Conservation (phyloP, 2,888 invertebrate species). For the Branchellion lobata region DNA sequence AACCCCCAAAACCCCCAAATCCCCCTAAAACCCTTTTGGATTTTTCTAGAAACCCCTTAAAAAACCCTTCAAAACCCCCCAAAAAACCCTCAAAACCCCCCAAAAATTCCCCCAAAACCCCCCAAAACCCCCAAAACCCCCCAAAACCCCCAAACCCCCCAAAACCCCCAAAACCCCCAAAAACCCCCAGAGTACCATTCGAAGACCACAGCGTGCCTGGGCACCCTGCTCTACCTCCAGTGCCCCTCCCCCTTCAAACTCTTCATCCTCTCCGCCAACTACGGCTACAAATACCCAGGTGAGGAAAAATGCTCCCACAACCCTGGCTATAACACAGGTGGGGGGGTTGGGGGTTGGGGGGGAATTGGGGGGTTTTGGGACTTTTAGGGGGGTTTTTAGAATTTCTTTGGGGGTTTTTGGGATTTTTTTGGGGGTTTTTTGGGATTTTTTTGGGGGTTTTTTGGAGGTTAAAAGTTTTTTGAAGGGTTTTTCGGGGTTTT, state of each 20-base stretch:
- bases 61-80: too few species aligned
- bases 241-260: slow-evolving; percentile 16
- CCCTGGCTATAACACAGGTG: slow-evolving; percentile 25
- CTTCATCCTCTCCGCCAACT: slow-evolving; percentile 9
- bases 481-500: neutral
- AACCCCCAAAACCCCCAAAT: too few species aligned
- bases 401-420: neutral
- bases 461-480: neutral
- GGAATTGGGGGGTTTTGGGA: neutral
- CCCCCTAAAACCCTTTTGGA: too few species aligned
- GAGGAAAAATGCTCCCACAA: slow-evolving; percentile 5
- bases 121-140: too few species aligned
- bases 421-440: neutral
- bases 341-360: neutral
- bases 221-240: slow-evolving; percentile 9
- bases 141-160: too few species aligned
- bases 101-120: too few species aligned
- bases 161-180: too few species aligned
- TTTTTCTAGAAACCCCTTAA: too few species aligned
- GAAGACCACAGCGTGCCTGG: slow-evolving; percentile 28
- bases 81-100: too few species aligned
- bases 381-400: neutral
- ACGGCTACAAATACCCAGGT: slow-evolving; percentile 33
- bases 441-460: neutral
- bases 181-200: slow-evolving; percentile 12